Conservation (phyloP, 2,888 invertebrate species). For the Cerastis leucographa region DNA sequence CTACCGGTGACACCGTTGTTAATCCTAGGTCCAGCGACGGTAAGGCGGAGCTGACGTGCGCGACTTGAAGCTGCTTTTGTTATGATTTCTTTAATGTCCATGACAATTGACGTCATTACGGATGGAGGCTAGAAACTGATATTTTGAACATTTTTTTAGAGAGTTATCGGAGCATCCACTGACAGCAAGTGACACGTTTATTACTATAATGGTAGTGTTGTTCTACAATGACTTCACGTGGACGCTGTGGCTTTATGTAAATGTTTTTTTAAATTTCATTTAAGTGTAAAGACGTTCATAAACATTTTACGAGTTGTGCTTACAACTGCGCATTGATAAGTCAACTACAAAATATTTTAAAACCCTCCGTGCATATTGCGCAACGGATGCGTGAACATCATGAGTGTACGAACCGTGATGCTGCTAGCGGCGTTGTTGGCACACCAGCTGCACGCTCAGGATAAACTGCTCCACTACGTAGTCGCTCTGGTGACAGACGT, state of each 20-base stretch:
- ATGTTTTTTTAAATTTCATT: not conserved
- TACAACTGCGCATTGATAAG: not conserved
- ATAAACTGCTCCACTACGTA: conserved; percentile 17
- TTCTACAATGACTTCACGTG: not conserved
- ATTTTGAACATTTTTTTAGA: too few relatives aligned
- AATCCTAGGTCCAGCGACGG: too few relatives aligned
- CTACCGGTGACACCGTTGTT: too few relatives aligned
- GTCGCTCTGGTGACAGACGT: conserved; percentile 16
- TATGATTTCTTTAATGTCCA: too few relatives aligned
- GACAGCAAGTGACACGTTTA: too few relatives aligned
- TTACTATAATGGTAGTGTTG: not conserved
- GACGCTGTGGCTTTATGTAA: not conserved
- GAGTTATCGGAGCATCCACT: too few relatives aligned
- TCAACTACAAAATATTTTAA: not conserved
- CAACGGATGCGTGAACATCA: not conserved
- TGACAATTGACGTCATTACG: too few relatives aligned
- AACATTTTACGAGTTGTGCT: conserved; percentile 3
- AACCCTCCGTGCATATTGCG: not conserved
- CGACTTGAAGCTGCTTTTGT: too few relatives aligned
- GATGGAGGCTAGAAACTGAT: too few relatives aligned
- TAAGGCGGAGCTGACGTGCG: too few relatives aligned
- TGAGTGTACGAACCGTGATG: conserved; percentile 15
- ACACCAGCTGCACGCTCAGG: too few relatives aligned
- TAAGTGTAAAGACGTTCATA: conserved; percentile 1
- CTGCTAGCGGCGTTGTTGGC: not conserved